These are phyloP conservation scores for Ptychobarbus kaznakovi DNA, from an alignment of 2,797 vertebrate genomes.

Conservation along the genomic window DNA sequence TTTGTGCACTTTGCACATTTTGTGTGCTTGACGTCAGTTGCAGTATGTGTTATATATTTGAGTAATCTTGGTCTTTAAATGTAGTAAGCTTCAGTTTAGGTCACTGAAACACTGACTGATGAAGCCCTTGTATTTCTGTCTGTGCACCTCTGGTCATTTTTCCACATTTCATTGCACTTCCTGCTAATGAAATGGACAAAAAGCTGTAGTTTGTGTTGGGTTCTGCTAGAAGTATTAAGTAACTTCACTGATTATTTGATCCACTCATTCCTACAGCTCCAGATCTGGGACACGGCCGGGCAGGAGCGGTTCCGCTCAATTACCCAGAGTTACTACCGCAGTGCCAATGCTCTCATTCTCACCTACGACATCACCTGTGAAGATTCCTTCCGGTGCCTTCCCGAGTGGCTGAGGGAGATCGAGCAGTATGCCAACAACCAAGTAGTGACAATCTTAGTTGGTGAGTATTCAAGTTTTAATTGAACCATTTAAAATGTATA, in stretches of 20 bases:
- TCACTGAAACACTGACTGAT: neutral
- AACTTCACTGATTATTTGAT: slow-evolving; percentile 28
- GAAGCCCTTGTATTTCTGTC: neutral
- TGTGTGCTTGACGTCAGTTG: too few relatives aligned
- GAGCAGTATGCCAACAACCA: slow-evolving; percentile 99
- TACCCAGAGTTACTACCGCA: slow-evolving; percentile 99
- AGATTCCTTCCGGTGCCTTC: slow-evolving; percentile 98
- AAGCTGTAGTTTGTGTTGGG: slow-evolving; percentile 15
- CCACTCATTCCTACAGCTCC: slow-evolving; percentile 80
- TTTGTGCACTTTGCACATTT: too few relatives aligned
- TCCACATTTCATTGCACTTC: slow-evolving; percentile 11
- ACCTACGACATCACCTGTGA: slow-evolving; percentile 99
- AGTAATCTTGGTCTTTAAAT: neutral
- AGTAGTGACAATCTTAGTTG: slow-evolving; percentile 98
- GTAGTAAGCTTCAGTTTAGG: neutral
- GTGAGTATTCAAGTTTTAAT: slow-evolving; percentile 76
- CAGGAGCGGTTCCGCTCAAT: slow-evolving; percentile 99
- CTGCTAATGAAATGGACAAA: neutral
- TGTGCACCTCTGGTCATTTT: neutral
- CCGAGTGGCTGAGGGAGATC: slow-evolving; percentile 97
- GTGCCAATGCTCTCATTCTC: slow-evolving; percentile 96
- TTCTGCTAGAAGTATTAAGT: slow-evolving; percentile 19
- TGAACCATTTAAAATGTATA: neutral
- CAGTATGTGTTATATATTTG: neutral
- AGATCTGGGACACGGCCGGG: slow-evolving; percentile 99